Conservation (phyloP, 2,888 invertebrate genomes). For the Rhagonycha lutea region DNA sequence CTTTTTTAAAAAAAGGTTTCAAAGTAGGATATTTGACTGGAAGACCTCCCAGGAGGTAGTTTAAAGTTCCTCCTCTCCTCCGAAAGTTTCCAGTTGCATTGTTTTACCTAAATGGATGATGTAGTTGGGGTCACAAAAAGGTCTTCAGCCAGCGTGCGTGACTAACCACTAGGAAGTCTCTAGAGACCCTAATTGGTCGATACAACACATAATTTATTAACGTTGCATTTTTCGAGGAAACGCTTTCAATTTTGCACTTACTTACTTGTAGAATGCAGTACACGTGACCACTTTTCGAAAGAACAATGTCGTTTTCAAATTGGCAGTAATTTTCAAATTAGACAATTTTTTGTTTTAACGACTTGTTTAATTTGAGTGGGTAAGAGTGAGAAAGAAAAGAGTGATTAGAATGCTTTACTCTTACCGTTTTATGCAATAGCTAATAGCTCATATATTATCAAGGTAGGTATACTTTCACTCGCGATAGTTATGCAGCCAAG, state of each 20-base stretch:
- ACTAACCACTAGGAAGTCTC: neutral
- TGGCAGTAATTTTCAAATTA: neutral
- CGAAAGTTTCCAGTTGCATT: neutral
- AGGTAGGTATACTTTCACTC: constrained; percentile 49
- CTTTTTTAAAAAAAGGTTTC: too few species aligned
- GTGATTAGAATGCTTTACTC: constrained; percentile 11
- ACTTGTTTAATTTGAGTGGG: neutral
- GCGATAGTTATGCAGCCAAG: constrained; percentile 38
- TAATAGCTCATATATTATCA: constrained; percentile 34
- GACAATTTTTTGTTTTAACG: neutral
- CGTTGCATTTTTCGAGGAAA: neutral
- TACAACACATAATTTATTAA: neutral
- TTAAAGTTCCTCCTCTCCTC: neutral
- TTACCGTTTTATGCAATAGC: constrained; percentile 42
- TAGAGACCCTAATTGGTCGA: neutral
- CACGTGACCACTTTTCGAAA: neutral
- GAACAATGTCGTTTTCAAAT: neutral
- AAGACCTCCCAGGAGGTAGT: neutral
- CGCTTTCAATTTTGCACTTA: neutral
- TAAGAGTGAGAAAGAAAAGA: neutral
- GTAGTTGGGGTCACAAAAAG: neutral
- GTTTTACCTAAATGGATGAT: neutral
- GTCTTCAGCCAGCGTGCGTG: neutral
- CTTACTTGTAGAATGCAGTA: neutral
- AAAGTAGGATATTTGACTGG: neutral